A percentile compares a stretch with the other conserved stretches of the same genome.
Conservation (phyloP, 2,888 invertebrate species). For the Ophion ellenae region DNA sequence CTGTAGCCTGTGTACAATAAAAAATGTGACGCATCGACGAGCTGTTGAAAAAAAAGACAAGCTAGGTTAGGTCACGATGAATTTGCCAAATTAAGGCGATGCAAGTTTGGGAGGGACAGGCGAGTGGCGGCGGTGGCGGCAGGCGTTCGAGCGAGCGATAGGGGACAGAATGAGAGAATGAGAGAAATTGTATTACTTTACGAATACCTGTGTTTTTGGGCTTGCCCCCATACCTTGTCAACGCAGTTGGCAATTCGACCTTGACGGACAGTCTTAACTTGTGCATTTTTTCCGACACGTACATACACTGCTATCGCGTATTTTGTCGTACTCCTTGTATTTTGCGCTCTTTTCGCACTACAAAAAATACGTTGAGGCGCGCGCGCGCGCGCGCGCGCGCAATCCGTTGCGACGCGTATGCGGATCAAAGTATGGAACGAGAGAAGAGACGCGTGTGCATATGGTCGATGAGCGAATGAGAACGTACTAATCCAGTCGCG, state of each 20-base stretch:
- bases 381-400: neutral
- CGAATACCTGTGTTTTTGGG: slow-evolving; percentile 74
- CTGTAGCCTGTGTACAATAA: neutral
- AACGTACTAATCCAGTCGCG: neutral
- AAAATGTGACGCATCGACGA: neutral
- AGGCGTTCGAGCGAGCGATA: neutral
- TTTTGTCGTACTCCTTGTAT: neutral
- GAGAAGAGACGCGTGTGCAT: neutral
- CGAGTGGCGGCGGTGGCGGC: no score
- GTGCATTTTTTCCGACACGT: slow-evolving; percentile 77
- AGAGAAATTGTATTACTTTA: slow-evolving; percentile 52
- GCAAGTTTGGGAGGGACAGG: neutral
- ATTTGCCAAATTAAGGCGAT: neutral
- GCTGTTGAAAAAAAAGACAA: neutral
- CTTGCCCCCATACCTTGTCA: slow-evolving; percentile 80
- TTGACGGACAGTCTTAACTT: slow-evolving; percentile 81
- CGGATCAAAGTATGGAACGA: neutral
- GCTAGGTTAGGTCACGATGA: neutral
- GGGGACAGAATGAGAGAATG: neutral
- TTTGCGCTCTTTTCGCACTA: slow-evolving; percentile 11
- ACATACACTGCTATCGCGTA: slow-evolving; percentile 68
- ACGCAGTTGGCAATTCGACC: slow-evolving; percentile 80
- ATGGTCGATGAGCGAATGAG: neutral
- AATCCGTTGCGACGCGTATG: neutral
- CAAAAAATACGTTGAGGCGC: neutral